Conservation (phyloP, 2,797 vertebrate genomes). For the Mormyrus proboscirostris region DNA sequence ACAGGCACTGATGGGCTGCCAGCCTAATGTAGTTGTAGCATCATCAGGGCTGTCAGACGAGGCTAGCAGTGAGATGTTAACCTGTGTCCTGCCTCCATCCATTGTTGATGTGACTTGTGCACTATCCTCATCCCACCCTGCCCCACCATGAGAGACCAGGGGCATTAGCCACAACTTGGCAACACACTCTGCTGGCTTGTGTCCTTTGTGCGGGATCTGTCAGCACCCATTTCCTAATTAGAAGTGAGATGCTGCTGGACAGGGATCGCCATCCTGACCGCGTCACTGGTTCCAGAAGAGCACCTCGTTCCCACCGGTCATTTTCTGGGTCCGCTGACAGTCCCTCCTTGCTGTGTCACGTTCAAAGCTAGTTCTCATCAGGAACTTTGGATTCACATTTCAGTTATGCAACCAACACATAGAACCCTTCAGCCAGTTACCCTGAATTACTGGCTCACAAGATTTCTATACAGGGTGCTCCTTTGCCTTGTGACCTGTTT, state of each 20-base stretch:
- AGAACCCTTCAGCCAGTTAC: not conserved
- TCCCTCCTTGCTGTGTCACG: not conserved
- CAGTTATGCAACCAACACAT: not conserved
- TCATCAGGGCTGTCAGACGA: not conserved
- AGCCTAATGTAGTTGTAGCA: not conserved
- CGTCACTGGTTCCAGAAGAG: slow-evolving; percentile 36
- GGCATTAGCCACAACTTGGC: slow-evolving; percentile 10
- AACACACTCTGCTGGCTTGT: slow-evolving; percentile 31
- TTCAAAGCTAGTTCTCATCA: not conserved
- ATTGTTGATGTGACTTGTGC: slow-evolving; percentile 36
- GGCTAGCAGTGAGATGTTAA: not conserved
- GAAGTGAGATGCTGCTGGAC: slow-evolving; percentile 67
- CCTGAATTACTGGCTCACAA: not conserved
- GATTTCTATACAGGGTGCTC: not conserved
- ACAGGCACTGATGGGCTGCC: slow-evolving; percentile 23
- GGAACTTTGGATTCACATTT: not conserved
- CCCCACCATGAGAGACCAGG: slow-evolving; percentile 25
- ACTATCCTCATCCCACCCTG: slow-evolving; percentile 21
- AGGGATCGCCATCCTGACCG: slow-evolving; percentile 45
- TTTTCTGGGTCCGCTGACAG: slow-evolving; percentile 26
- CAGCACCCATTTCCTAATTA: slow-evolving; percentile 68
- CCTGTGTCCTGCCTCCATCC: slow-evolving; percentile 14
- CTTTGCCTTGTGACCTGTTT: not conserved
- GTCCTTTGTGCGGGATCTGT: slow-evolving; percentile 54
- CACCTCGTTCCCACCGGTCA: slow-evolving; percentile 11